Percentiles rank a stretch among this genome's conserved stretches.
Evolutionary conservation across 2,113 vertebrate species (phyloP).

Genomic region (Onychorhynchus coronatus): DNA sequence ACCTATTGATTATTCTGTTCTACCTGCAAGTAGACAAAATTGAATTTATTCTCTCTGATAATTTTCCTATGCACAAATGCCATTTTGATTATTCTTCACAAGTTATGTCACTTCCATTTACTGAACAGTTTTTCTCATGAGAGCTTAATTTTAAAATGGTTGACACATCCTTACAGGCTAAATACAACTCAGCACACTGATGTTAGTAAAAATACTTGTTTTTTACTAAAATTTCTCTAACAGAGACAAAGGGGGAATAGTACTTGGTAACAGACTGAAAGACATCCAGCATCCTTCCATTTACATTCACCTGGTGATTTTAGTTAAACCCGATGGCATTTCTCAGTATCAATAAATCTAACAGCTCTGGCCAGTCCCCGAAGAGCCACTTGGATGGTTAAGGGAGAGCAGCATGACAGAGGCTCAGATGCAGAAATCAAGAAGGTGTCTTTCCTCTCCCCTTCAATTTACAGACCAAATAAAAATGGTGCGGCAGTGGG

Average conservation of each 20-base stretch:
- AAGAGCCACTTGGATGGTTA: background rate
- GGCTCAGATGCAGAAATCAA: background rate
- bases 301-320: background rate
- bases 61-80: background rate
- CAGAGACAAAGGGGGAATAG: background rate
- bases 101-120: background rate
- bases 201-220: background rate
- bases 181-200: background rate
- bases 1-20: background rate
- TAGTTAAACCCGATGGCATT: background rate
- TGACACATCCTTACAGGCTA: background rate
- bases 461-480: background rate
- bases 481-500: background rate
- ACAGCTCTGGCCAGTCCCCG: background rate
- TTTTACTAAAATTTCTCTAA: background rate
- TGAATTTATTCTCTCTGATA: background rate
- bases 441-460: background rate
- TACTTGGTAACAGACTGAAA: background rate
- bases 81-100: background rate
- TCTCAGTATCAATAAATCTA: background rate
- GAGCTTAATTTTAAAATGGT: background rate
- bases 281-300: background rate
- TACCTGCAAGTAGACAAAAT: background rate
- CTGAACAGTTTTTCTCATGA: background rate
- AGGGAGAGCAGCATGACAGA: background rate